phyloP scores from a whole-genome alignment of 1,140 invertebrate genomes.

The Atta cephalotes region DNA sequence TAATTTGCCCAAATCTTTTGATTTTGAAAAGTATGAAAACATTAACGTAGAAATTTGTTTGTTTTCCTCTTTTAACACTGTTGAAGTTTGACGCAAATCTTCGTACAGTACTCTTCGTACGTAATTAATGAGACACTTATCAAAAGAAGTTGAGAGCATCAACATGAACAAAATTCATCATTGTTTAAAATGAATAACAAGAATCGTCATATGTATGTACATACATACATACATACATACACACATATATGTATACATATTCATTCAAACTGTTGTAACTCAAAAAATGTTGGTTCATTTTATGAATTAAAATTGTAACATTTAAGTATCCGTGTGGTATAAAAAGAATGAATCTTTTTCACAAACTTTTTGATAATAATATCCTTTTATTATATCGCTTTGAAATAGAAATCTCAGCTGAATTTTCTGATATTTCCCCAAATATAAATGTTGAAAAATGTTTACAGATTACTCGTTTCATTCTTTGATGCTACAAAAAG shows the following conservation, averaged over 20 bases:
- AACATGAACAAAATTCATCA: conserved; percentile 8
- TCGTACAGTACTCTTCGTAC: background rate
- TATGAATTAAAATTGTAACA: too few species aligned
- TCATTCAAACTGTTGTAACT: too few species aligned
- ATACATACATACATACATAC: too few species aligned
- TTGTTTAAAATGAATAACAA: background rate
- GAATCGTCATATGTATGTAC: conserved; percentile 3
- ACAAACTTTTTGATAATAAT: conserved; percentile 6
- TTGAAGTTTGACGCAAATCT: conserved; percentile 18
- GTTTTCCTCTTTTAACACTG: background rate
- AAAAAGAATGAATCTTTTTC: too few species aligned
- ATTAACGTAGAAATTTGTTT: background rate
- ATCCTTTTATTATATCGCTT: background rate
- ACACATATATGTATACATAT: too few species aligned
- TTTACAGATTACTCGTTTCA: background rate
- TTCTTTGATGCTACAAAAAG: conserved; percentile 39
- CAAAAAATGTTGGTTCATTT: too few species aligned
- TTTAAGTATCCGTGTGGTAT: too few species aligned
- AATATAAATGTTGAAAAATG: conserved; percentile 10
- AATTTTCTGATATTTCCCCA: conserved; percentile 1
- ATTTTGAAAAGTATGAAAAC: background rate
- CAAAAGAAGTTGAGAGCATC: background rate
- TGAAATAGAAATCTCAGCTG: background rate
- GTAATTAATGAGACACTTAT: background rate
- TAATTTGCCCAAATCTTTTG: background rate